These are phyloP conservation scores for Lasaia peninsularis DNA, from an alignment of 1,140 invertebrate genomes.

Conservation along the genomic window DNA sequence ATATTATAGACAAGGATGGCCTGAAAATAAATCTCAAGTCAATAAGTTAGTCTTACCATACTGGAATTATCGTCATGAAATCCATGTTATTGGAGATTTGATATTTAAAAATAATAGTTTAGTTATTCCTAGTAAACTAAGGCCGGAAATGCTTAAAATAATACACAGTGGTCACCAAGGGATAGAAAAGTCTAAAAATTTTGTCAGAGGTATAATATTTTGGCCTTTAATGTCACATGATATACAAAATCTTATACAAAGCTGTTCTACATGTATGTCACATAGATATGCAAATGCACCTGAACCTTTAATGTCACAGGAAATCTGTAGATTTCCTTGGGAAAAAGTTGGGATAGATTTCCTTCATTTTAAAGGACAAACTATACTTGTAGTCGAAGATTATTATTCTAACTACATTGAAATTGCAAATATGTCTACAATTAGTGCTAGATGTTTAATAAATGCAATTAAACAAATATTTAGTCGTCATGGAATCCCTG, in stretches of 20 bases:
- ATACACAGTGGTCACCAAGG: constrained; percentile 30
- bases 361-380: constrained; percentile 25
- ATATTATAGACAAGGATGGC: constrained; percentile 28
- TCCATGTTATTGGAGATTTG: constrained; percentile 23
- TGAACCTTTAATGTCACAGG: constrained; percentile 24
- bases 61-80: constrained; percentile 18
- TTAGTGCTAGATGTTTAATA: constrained; percentile 22
- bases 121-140: constrained; percentile 27
- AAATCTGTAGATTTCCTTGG: constrained; percentile 25
- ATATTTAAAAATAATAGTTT: constrained; percentile 27
- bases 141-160: constrained; percentile 27
- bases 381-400: constrained; percentile 27
- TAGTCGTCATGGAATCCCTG: constrained; percentile 27
- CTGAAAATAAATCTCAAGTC: constrained; percentile 19
- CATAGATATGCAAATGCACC: constrained; percentile 20
- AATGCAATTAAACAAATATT: constrained; percentile 26
- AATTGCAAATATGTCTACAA: constrained; percentile 18
- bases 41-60: constrained; percentile 16
- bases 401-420: constrained; percentile 33
- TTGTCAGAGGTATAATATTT: constrained; percentile 26
- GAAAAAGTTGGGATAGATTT: constrained; percentile 31
- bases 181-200: constrained; percentile 24
- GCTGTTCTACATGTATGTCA: constrained; percentile 24
- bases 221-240: constrained; percentile 28
- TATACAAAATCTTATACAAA: constrained; percentile 26